phyloP scores from a whole-genome alignment of 2,888 invertebrate species.

The Oxyscelio sp. region DNA sequence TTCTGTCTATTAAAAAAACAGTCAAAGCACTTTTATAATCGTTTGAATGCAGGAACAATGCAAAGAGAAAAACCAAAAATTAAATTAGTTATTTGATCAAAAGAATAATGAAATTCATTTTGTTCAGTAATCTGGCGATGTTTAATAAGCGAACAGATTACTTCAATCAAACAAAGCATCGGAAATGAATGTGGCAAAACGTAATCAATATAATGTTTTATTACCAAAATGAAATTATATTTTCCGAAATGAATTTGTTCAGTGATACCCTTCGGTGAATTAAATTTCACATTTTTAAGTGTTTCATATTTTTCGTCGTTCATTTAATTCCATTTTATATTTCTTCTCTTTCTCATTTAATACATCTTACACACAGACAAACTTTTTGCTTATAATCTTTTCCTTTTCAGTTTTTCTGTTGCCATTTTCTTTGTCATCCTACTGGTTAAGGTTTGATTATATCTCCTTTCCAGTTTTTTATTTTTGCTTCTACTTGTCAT shows the following conservation, averaged over 20 bases:
- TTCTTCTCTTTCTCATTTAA: slow-evolving; percentile 9
- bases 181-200: neutral
- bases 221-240: slow-evolving; percentile 2
- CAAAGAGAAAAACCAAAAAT: slow-evolving; percentile 1
- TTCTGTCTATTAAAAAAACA: neutral
- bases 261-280: neutral
- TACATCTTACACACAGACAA: neutral
- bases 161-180: slow-evolving; percentile 16
- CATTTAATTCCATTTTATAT: slow-evolving; percentile 1
- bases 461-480: slow-evolving; percentile 14
- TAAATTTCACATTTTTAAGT: neutral
- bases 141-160: slow-evolving; percentile 16
- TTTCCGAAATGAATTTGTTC: neutral
- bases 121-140: neutral
- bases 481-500: slow-evolving; percentile 24
- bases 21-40: neutral
- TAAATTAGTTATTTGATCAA: slow-evolving; percentile 15
- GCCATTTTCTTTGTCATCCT: slow-evolving; percentile 18
- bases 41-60: neutral
- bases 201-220: slow-evolving; percentile 4
- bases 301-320: neutral
- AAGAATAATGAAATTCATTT: slow-evolving; percentile 9
- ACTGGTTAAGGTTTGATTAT: slow-evolving; percentile 31
- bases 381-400: slow-evolving; percentile 17
- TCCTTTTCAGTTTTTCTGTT: slow-evolving; percentile 23